Evolutionary conservation across 64 coral and sea anemone genomes (phyloP), one percentile per base, ranked within the genome.

Genomic region (Actinia equina): DNA sequence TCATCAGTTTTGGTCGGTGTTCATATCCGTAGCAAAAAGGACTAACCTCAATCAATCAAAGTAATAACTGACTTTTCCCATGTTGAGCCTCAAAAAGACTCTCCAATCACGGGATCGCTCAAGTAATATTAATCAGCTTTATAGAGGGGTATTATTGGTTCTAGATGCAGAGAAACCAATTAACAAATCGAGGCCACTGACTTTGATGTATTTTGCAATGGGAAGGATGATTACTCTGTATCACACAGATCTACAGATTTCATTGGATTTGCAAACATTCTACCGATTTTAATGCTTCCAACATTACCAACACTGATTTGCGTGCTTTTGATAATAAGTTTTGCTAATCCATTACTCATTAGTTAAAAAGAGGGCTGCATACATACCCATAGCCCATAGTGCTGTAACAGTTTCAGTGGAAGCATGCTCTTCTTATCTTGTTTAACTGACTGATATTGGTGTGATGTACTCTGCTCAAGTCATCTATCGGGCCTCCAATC

Each of bases 371-470:
- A 49, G 4, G 43, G 11, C 55, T 20, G 41, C 6, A 81, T 52
- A 81, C 78, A 44, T 81, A 81, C 78, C 78, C 42, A 81, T 20
- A 81, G 22, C 44, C 78, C 7, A 13, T 81, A 81, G 43, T 81
- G 78, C 78, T 25, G 78, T 17, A 81, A 81, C 78, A 81, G 78
- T 81, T 81, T 81, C 78, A 81, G 6, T 20, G 42, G 78, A 81
- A 81, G 22, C 78, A 81, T 81, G 16, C 2, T 41, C 69, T n/a
- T 20, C 5, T 74, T 74, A 74, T 74, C 69, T 41, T 74, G 25
- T 74, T 11, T 10, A 14, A 20, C 6, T 63, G 60, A 63, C 60
- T 14, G 69, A 74, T 74, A 26, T 74, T 81, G 44, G 78, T 81
- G 18, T 81, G 44, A 19, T 44, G 17, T 10, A 80, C 78, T 79